Base-by-base conservation (phyloP, 2,113 vertebrate genomes). In the Tapirus terrestris region DNA sequence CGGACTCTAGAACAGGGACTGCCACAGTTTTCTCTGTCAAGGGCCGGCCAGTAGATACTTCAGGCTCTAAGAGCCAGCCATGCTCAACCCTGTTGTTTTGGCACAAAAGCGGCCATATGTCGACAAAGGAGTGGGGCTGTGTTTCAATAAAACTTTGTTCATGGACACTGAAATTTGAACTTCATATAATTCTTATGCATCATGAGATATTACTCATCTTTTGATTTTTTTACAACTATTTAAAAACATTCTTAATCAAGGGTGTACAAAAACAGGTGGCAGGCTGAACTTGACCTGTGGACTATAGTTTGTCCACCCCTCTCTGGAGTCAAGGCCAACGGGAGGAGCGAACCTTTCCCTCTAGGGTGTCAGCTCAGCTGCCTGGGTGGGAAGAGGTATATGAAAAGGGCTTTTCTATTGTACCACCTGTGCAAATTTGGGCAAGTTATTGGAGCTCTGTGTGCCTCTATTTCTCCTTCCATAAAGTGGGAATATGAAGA, bases 111-210 rank as follows among this genome's bases (percentile, higher is more conserved):
- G 21, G 45, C 29, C 29, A 21, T 21, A 45, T 31, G 43, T 48
- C 61, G 58, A 70, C 39, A 67, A 21, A 36, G 6, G 20, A 29
- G 8, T 45, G 51, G 43, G 48, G 39, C 27, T 58, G 12, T 67
- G 27, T 89, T 70, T 89, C 39, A 63, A 72, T 58, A 79, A 75
- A 92, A 67, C 48, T 87, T 82, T 83, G 81, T 56, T 94, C 77
- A 73, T 21, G 48, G 27, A n/a, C 17, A 3, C n/a, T 53, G 56
- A 86, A 81, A n/a, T 79, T 18, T 73, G 84, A 72, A 76, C 43
- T 65, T 89, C 25, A 48, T 21, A 3, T 53, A 61, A 61, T 68
- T 86, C 58, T 89, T 75, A 31, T 14, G 4, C 31, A 8, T 81
- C 67, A 31, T 25, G 31, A 89, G 68, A 56, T 87, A 61, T 61